phyloP scores from a whole-genome alignment of 1,140 invertebrate genomes.

The Tribolium castaneum region DNA sequence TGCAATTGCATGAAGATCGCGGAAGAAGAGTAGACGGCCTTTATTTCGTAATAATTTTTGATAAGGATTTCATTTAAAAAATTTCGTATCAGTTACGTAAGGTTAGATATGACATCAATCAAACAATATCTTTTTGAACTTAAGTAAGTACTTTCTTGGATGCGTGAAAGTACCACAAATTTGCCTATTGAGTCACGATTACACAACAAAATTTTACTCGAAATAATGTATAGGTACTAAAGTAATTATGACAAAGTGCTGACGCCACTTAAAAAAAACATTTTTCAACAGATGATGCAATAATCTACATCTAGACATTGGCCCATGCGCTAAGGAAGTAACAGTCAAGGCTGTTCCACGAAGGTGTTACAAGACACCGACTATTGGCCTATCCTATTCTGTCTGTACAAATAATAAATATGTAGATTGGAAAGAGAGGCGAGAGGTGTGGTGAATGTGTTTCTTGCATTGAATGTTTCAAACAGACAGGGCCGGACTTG shows the following conservation, averaged over 20 bases:
- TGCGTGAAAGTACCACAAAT: not conserved
- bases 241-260: constrained; percentile 3
- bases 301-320: constrained; percentile 1
- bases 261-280: not conserved
- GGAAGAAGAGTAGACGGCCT: not conserved
- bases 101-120: not conserved
- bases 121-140: not conserved
- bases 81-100: too few species aligned
- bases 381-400: constrained; percentile 24
- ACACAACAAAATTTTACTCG: not conserved
- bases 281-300: constrained; percentile 17
- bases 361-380: constrained; percentile 17
- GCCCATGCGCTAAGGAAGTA: constrained; percentile 1
- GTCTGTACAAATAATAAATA: constrained; percentile 13
- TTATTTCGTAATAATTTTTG: too few species aligned
- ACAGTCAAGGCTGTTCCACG: constrained; percentile 1
- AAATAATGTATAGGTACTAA: constrained; percentile 21
- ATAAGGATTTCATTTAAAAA: too few species aligned
- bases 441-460: constrained; percentile 15
- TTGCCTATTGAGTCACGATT: not conserved
- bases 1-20: not conserved
- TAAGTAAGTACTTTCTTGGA: too few species aligned
- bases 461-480: constrained; percentile 14
- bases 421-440: constrained; percentile 10
- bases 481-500: not conserved